Conservation (phyloP, 2,113 vertebrate genomes). For the Panthera leo region DNA sequence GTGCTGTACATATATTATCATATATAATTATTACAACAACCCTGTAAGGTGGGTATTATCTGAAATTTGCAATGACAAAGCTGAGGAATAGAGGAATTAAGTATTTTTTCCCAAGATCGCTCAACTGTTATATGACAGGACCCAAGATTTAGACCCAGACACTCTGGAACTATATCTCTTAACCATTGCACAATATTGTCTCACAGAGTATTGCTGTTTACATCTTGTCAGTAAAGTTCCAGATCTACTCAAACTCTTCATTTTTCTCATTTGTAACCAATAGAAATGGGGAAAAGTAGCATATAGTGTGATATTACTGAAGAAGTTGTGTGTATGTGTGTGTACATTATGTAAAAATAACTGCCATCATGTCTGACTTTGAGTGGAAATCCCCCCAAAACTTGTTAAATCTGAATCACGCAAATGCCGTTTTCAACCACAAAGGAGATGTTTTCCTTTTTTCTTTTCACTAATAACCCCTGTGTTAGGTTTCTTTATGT, state of each 20-base stretch:
- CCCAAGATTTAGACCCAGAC: neutral
- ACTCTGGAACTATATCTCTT: neutral
- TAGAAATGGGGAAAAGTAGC: neutral
- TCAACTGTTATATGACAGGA: neutral
- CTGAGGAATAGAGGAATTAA: neutral
- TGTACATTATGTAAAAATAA: neutral
- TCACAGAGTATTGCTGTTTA: neutral
- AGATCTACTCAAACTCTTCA: neutral
- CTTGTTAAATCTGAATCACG: neutral
- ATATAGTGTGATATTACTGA: neutral
- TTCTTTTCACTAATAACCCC: neutral
- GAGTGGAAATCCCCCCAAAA: neutral
- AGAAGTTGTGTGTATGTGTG: neutral
- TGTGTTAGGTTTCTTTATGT: neutral
- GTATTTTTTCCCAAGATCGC: neutral
- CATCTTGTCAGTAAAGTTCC: neutral
- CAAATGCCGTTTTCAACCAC: neutral
- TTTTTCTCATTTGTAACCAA: neutral
- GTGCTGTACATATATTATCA: neutral
- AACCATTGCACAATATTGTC: neutral
- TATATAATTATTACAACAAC: neutral
- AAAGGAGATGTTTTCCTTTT: neutral
- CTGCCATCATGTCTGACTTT: neutral
- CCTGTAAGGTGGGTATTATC: neutral
- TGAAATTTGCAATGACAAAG: conserved; percentile 11